These are phyloP conservation scores for Chymomyza fuscimana DNA, from an alignment of 2,888 invertebrate genomes.

Conservation along the genomic window DNA sequence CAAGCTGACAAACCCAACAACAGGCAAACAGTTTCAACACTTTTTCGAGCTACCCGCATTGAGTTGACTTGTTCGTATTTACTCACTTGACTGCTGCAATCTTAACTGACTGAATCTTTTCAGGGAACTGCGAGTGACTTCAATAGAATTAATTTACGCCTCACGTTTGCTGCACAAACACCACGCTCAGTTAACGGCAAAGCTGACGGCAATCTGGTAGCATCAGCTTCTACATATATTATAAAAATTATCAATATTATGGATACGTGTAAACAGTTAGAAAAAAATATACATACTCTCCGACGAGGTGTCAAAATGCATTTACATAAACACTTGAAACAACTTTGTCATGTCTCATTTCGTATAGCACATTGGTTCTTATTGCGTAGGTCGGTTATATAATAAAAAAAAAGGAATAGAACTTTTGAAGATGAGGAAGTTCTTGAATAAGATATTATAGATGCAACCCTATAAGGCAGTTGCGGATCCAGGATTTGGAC, in stretches of 20 bases:
- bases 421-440: background rate
- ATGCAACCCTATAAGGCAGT: too few relatives aligned
- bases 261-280: conserved; percentile 55
- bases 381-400: background rate
- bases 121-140: conserved; percentile 74
- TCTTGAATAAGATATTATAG: too few relatives aligned
- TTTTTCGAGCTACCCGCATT: conserved; percentile 40
- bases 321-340: conserved; percentile 76
- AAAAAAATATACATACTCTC: conserved; percentile 56
- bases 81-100: background rate
- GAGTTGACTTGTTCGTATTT: background rate
- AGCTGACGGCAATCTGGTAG: conserved; percentile 6
- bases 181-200: conserved; percentile 30
- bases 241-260: conserved; percentile 70
- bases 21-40: conserved; percentile 59
- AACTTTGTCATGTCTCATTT: conserved; percentile 62
- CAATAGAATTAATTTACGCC: conserved; percentile 79
- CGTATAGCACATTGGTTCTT: background rate
- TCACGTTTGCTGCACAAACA: conserved; percentile 60
- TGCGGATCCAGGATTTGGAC: too few relatives aligned
- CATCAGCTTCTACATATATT: conserved; percentile 18
- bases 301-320: conserved; percentile 76
- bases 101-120: conserved; percentile 35
- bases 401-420: background rate
- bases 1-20: conserved; percentile 34